Conservation (phyloP, 2,888 invertebrate species). For the Ditylenchus weischeri region DNA sequence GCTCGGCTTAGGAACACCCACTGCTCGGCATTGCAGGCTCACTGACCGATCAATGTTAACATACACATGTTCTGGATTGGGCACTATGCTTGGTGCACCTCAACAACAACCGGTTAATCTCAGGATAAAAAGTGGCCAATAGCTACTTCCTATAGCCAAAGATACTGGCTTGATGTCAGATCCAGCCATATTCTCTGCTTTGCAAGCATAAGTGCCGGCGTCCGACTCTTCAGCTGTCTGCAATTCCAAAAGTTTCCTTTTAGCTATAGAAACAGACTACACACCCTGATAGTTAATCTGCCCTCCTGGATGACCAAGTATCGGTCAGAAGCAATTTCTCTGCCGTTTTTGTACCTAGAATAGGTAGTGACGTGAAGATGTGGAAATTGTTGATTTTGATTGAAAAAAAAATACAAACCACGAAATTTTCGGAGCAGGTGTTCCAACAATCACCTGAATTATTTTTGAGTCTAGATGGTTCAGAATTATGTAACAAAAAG, state of each 20-base stretch:
- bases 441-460: slow-evolving; percentile 49
- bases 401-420: slow-evolving; percentile 49
- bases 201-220: slow-evolving; percentile 68
- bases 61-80: slow-evolving; percentile 28
- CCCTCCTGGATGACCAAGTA: slow-evolving; percentile 24
- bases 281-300: slow-evolving; percentile 37
- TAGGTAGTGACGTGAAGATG: too few relatives aligned
- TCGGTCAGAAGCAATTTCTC: slow-evolving; percentile 29
- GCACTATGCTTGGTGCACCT: slow-evolving; percentile 43
- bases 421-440: slow-evolving; percentile 60
- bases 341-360: slow-evolving; percentile 48
- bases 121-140: slow-evolving; percentile 10
- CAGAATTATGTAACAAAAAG: background rate
- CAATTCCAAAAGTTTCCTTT: slow-evolving; percentile 11
- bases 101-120: background rate
- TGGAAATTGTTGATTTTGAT: too few relatives aligned
- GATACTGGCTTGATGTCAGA: slow-evolving; percentile 58
- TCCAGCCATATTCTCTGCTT: slow-evolving; percentile 66
- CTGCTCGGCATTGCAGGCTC: slow-evolving; percentile 60
- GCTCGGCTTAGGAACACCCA: slow-evolving; percentile 61
- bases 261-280: background rate
- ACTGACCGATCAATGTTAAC: slow-evolving; percentile 34
- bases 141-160: slow-evolving; percentile 42
- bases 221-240: slow-evolving; percentile 61
- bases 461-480: background rate